Evolutionary conservation across 2,888 invertebrate species (phyloP), one percentile per base, ranked within the genome.

Genomic region (Willowsia nigromaculata): DNA sequence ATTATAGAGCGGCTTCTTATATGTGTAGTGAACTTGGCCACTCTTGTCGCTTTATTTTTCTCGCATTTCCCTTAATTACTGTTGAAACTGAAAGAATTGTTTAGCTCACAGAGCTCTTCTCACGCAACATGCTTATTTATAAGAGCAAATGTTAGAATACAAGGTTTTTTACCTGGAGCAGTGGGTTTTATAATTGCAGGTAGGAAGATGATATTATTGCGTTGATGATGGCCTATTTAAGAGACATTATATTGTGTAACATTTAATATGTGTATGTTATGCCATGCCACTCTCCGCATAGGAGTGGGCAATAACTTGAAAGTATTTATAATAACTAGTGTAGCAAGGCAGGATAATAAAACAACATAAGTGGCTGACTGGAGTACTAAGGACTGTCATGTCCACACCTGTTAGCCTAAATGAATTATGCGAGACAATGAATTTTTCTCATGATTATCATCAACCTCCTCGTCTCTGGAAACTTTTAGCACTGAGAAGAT

Each of bases 361-460:
- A 76, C 76, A 76, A 80, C 82, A 82, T 82, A 65, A 82, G 82
- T 82, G 82, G 82, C 62, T 65, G 47, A 80, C 80, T 80, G 59
- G 80, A 80, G 59, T 78, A 81, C 84, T 88, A 85, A 80, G 84
- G 84, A 89, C 85, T 89, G 85, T 89, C 89, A 65, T 89, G 89
- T 89, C 89, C 89, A 89, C 89, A 89, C 89, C 89, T 89, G 89
- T 89, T 89, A 85, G 85, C 47, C 89, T 65, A 89, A 89, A 89
- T 89, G 89, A 89, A 76, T 89, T 89, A 89, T 89, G 89, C 81
- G 82, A 89, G 85, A 85, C 85, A 85, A 89, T 89, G 85, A 80
- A 85, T 85, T 84, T 85, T 85, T 53, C 89, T 85, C 85, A 81
- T 89, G 27, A 89, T 89, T 89, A 89, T 89, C 85, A 81, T 76